Percentiles rank a stretch among this genome's conserved stretches.
phyloP scores from a whole-genome alignment of 2,113 vertebrate species.

The Pogona vitticeps region DNA sequence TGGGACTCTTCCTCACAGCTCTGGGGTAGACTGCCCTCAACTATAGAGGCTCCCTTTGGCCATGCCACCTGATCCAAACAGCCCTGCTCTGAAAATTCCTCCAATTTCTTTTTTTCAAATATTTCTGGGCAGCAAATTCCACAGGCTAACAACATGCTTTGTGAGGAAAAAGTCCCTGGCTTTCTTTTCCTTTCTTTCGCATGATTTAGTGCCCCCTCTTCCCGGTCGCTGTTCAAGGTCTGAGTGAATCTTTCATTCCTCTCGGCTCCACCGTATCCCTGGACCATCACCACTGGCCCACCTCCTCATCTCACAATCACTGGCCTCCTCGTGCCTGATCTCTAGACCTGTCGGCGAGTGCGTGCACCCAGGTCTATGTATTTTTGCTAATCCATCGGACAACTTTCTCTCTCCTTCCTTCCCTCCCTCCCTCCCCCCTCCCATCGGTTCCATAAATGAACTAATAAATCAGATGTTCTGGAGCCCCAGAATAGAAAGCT shows the following conservation, averaged over 20 bases:
- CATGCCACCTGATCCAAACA: too few relatives aligned
- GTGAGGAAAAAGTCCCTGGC: too few relatives aligned
- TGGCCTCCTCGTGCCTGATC: constrained; percentile 30
- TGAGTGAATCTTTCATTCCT: neutral
- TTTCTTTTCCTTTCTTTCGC: neutral
- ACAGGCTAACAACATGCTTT: neutral
- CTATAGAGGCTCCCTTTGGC: too few relatives aligned
- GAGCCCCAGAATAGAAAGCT: constrained; percentile 50
- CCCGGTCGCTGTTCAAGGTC: too few relatives aligned
- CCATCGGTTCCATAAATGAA: constrained; percentile 57
- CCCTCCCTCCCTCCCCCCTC: neutral
- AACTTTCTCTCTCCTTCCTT: constrained; percentile 1
- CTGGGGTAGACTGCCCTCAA: too few relatives aligned
- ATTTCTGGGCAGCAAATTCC: neutral
- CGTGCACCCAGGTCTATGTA: too few relatives aligned
- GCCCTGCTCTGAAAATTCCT: neutral
- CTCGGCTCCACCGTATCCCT: neutral
- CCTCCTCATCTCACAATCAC: constrained; percentile 16
- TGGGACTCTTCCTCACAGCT: too few relatives aligned
- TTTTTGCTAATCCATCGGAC: constrained; percentile 12
- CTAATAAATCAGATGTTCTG: constrained; percentile 59
- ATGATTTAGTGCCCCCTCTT: neutral
- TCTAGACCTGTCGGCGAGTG: too few relatives aligned
- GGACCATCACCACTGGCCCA: neutral
- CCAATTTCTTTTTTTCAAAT: too few relatives aligned